These are phyloP conservation scores for Psittacula echo DNA, from an alignment of 2,797 vertebrate species.

Conservation along the genomic window DNA sequence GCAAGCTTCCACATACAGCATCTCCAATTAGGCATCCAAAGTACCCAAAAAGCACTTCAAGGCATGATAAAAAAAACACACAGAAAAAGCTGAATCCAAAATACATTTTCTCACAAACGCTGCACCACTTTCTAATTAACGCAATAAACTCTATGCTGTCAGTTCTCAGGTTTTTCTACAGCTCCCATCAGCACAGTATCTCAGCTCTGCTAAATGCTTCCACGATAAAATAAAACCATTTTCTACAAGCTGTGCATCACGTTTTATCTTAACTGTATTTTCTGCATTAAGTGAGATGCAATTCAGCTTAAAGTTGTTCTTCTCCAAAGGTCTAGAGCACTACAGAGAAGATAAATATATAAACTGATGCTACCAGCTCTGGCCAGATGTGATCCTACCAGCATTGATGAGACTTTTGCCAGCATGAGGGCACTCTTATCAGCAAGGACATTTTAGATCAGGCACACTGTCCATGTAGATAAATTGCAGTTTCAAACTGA, in stretches of 20 bases:
- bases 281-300: not conserved
- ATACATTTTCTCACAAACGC: conserved; percentile 28
- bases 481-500: not conserved
- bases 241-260: conserved; percentile 11
- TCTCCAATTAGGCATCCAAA: not conserved
- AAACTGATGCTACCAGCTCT: not conserved
- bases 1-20: not conserved
- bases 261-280: conserved; percentile 31
- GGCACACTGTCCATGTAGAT: not conserved
- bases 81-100: conserved; percentile 18
- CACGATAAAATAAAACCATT: not conserved
- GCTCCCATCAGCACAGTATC: not conserved
- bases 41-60: not conserved
- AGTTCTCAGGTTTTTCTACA: conserved; percentile 28
- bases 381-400: not conserved
- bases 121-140: conserved; percentile 18
- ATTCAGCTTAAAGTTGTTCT: not conserved
- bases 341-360: not conserved
- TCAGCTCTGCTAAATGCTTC: conserved; percentile 23
- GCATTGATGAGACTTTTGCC: not conserved
- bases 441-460: not conserved
- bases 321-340: not conserved
- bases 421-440: not conserved
- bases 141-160: not conserved
- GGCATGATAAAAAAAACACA: not conserved